Evolutionary conservation across 2,113 vertebrate species (phyloP), one percentile per base, ranked within the genome.

Genomic region (Chaetura pelagica): DNA sequence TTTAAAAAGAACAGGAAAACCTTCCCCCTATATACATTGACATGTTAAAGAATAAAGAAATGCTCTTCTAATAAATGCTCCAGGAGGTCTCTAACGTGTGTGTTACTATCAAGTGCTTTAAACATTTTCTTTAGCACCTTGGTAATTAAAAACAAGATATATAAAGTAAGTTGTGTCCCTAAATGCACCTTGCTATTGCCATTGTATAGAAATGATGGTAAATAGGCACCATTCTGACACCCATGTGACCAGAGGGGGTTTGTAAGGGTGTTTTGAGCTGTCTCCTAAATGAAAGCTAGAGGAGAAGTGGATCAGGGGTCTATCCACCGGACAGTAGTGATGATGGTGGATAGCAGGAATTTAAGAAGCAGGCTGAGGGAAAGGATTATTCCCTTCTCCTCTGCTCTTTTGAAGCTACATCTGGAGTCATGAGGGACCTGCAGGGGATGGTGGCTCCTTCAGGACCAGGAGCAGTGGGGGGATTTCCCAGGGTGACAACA

Each of bases 1-100:
- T 87, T 68, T 94, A 96, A 98, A 98, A 97, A 23, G 88, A 95
- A 67, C 51, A 61, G 84, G 83, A 93, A 96, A 95, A 94, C 38
- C 82, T 71, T 54, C 48, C 42, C 95, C 90, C 42, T 58, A 18
- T 77, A 57, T 77, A 94, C 48, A 82, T 4, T 72, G 54, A 92
- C 80, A 49, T 62, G 59, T 52, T 89, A 92, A 91, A 96, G 57
- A 87, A 97, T 59, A 89, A 93, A 96, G 69, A 97, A 88, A 71
- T 64, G 69, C 49, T 87, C 48, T 85, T 82, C 58, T 87, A 91
- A 87, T 89, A 94, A 95, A 94, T 75, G 76, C 18, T 84, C 20
- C 46, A 84, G 79, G 30, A 86, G 59, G 57, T 91, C 87, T 97
- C 93, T 87, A 92, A 71, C 14, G 24, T 49, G 35, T 3, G 6